Evolutionary conservation across 2,797 vertebrate genomes (phyloP), one percentile per base, ranked within the genome.

Genomic region (Phrynocephalus guinanensis): DNA sequence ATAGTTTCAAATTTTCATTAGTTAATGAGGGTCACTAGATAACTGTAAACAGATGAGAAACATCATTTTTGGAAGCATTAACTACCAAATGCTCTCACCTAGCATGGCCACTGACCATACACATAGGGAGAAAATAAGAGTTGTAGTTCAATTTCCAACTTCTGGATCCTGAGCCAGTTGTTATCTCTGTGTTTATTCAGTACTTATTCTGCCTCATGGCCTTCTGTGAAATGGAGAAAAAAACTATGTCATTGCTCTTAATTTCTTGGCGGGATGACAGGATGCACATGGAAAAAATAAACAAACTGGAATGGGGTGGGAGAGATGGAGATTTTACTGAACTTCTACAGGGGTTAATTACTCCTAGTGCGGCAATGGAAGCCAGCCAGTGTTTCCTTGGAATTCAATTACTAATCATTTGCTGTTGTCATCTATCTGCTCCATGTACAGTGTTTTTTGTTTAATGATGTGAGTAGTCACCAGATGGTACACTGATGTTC

Each of bases 321-420:
- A 83, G n/a, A 70, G 73, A 86, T 75, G 30, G 60, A 66, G 73
- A 56, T 18, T 82, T 88, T 20, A 30, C 78, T 83, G 73, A 83
- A 83, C 50, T 80, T 82, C 70, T 0, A 3, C 56, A 72, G 68
- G 73, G 52, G 60, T 88, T 88, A 88, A 83, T 79, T 88, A 88
- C 28, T 63, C 26, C 56, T 30, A 72, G 44, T 72, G 22, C 70
- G 80, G 24, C 68, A 33, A 52, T 84, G 77, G 87, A 79, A 84
- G 73, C n/a, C 5, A 38, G 77, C 44, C 68, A 28, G 30, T 50
- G 15, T 26, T 84, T 50, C 38, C 82, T 80, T 67, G 5, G 8
- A 88, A 88, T 84, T 75, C 87, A 79, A 73, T 84, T 80, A 84
- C 38, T 80, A 84, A 33, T 75, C 33, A 50, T 79, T 88, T 66